Evolutionary conservation across 53 echinoderm and acorn worm genomes (phyloP), one percentile per base, ranked within the genome.

Genomic region (Crossaster papposus): DNA sequence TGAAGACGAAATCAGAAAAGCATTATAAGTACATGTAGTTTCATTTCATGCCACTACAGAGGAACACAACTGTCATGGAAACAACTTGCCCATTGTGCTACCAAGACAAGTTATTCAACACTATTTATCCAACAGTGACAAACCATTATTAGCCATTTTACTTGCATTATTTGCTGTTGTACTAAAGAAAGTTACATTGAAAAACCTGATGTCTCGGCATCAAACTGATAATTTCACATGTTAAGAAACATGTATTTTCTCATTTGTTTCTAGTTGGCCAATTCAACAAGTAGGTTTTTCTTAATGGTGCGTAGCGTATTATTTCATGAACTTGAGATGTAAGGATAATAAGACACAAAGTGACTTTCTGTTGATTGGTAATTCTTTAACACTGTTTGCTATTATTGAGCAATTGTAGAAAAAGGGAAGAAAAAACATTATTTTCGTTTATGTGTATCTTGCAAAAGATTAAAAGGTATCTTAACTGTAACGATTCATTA

Each of bases 401-500:
- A 68, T 68, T 68, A 28, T 3, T 26, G 68, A 24, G 22, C 68
- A 26, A 26, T 26, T 26, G 68, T 68, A 68, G 22, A 68, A 68
- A 68, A 23, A 68, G 28, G 4, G 68, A 3, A 11, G 68, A 20
- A 10, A 68, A 10, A 10, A 14, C 12, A 3, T 68, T 68, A 26
- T 14, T 68, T 68, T 18, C 28, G 24, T 68, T 68, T 26, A 23
- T 68, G 68, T 68, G 22, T 87, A 72, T 85, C 74, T 87, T 58
- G 87, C 76, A 72, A 85, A 85, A n/a, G 85, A 36, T 44, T n/a
- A 30, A 36, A 29, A 13, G 36, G 35, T 74, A 29, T 35, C 36
- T 22, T 24, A 12, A 33, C 18, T 63, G 63, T 62, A 73, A 36
- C 26, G 37, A 87, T 77, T 76, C 75, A 87, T 76, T 87, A 87